Evolutionary conservation across 2,888 invertebrate genomes (phyloP).

Genomic region (Hypercompe scribonia): DNA sequence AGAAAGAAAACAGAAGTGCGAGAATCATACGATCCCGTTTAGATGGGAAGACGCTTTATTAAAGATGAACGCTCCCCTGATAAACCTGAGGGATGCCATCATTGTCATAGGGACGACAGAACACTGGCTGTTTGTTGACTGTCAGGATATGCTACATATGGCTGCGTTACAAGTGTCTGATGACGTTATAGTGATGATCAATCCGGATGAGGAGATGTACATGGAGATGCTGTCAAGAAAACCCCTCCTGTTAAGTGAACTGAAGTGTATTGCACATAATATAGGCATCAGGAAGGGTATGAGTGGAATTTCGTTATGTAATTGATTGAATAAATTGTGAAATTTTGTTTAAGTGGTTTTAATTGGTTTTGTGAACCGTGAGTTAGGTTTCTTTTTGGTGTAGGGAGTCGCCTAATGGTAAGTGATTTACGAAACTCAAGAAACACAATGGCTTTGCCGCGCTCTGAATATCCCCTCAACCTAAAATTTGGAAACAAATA

Average conservation of each 20-base stretch:
- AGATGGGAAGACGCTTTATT: slow-evolving; percentile 37
- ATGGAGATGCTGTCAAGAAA: slow-evolving; percentile 28
- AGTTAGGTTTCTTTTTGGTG: background rate
- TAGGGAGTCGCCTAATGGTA: background rate
- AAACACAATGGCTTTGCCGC: too few species aligned
- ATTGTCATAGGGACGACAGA: slow-evolving; percentile 30
- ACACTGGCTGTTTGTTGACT: slow-evolving; percentile 37
- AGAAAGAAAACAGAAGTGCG: slow-evolving; percentile 26
- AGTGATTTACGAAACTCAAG: background rate
- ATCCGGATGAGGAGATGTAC: slow-evolving; percentile 24
- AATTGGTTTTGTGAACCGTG: background rate
- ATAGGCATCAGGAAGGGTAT: slow-evolving; percentile 28
- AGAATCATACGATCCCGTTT: slow-evolving; percentile 13
- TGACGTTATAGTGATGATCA: slow-evolving; percentile 32
- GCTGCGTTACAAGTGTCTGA: slow-evolving; percentile 30
- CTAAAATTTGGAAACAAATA: too few species aligned
- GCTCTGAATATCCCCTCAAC: too few species aligned
- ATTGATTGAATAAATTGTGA: slow-evolving; percentile 5
- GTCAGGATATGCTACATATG: slow-evolving; percentile 20
- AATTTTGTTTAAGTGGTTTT: background rate
- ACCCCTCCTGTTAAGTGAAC: slow-evolving; percentile 14
- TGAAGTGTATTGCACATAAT: slow-evolving; percentile 40
- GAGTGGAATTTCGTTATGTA: slow-evolving; percentile 17
- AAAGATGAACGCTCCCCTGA: slow-evolving; percentile 25
- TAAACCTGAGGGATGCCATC: slow-evolving; percentile 21